A percentile compares a stretch with the other conserved stretches of the same genome.
Conservation (phyloP, 1,140 invertebrate species). For the Riptortus pedestris region DNA sequence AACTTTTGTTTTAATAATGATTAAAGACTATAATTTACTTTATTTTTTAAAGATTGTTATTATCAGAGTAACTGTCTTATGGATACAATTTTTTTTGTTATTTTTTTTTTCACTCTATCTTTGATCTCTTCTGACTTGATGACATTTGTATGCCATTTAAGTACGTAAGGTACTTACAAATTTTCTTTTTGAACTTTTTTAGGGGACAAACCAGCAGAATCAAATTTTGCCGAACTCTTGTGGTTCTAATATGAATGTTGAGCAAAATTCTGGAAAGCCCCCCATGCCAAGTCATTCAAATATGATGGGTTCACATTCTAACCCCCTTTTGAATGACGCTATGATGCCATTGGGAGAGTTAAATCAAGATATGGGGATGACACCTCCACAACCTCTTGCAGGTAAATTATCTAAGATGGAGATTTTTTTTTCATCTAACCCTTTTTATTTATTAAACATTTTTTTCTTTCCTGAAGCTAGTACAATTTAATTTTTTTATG, state of each 20-base stretch:
- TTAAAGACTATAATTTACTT: too few species aligned
- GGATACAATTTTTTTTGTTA: not conserved
- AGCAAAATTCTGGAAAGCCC: slow-evolving; percentile 22
- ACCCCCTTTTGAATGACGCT: slow-evolving; percentile 29
- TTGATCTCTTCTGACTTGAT: too few species aligned
- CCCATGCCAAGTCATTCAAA: slow-evolving; percentile 18
- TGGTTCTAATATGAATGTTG: slow-evolving; percentile 20
- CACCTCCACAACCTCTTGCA: slow-evolving; percentile 32
- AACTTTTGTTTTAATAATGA: too few species aligned
- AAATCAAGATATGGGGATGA: slow-evolving; percentile 30
- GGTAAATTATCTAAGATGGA: slow-evolving; percentile 24
- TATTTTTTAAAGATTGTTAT: not conserved
- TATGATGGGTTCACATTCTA: slow-evolving; percentile 28
- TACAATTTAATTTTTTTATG: too few species aligned
- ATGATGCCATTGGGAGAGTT: slow-evolving; percentile 34
- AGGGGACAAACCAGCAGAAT: slow-evolving; percentile 18
- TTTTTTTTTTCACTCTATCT: too few species aligned
- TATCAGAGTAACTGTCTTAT: not conserved
- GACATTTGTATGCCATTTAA: too few species aligned
- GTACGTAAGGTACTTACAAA: too few species aligned
- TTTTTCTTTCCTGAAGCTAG: not conserved
- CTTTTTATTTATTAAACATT: not conserved
- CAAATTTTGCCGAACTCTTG: slow-evolving; percentile 18
- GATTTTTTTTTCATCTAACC: not conserved
- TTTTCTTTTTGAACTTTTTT: too few species aligned